Percentiles rank a stretch among this genome's conserved stretches.
phyloP scores from a whole-genome alignment of 1,140 invertebrate species.

The Stenopsyche tienmushanensis region DNA sequence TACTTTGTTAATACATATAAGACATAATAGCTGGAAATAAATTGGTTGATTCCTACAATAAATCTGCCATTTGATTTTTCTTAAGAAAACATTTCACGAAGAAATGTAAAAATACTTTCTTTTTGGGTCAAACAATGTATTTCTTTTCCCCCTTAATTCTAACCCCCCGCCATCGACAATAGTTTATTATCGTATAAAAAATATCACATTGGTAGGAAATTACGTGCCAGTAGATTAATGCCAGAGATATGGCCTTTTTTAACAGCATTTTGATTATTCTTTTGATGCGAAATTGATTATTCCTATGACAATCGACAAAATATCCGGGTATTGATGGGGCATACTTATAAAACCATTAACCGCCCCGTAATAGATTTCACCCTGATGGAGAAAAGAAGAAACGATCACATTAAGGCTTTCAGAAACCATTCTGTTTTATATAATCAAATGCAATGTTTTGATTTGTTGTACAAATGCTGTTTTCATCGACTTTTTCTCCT shows the following conservation, averaged over 20 bases:
- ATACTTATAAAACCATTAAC: conserved; percentile 41
- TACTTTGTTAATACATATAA: too few relatives aligned
- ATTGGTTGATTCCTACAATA: too few relatives aligned
- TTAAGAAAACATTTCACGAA: too few relatives aligned
- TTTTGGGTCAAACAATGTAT: too few relatives aligned
- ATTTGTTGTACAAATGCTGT: too few relatives aligned
- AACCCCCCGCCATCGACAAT: not conserved
- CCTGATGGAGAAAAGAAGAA: not conserved
- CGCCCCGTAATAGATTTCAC: conserved; percentile 20
- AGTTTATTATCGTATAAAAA: conserved; percentile 21
- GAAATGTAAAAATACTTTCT: too few relatives aligned
- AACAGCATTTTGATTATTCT: conserved; percentile 38
- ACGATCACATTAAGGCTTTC: not conserved
- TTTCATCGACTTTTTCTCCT: too few relatives aligned
- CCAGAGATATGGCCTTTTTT: conserved; percentile 31
- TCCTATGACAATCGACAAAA: conserved; percentile 38
- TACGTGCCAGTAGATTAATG: conserved; percentile 29
- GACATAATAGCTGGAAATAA: too few relatives aligned
- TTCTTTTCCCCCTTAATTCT: not conserved
- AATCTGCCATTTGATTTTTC: too few relatives aligned
- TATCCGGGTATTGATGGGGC: conserved; percentile 39
- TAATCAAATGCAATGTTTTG: too few relatives aligned
- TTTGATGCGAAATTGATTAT: conserved; percentile 42
- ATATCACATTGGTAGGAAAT: conserved; percentile 19
- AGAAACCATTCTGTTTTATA: too few relatives aligned